phyloP scores from a whole-genome alignment of 2,888 invertebrate species.

The Protodeltote pygarga region DNA sequence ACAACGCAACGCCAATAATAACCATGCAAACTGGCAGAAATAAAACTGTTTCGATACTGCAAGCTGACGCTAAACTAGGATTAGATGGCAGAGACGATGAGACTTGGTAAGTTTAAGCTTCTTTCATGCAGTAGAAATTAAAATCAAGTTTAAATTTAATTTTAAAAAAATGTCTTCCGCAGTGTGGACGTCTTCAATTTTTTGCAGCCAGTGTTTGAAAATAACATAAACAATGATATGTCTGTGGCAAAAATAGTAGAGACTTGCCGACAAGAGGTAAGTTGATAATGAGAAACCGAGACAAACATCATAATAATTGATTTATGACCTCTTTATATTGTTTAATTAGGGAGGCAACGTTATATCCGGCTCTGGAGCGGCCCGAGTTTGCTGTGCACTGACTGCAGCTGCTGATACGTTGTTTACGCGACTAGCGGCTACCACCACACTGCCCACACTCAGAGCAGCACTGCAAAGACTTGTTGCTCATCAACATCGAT shows the following conservation, averaged over 20 bases:
- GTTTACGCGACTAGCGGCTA: conserved; percentile 95
- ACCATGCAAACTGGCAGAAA: conserved; percentile 89
- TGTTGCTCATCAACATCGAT: conserved; percentile 94
- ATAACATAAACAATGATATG: conserved; percentile 87
- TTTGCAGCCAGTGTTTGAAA: conserved; percentile 90
- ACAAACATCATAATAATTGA: not conserved
- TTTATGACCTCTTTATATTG: not conserved
- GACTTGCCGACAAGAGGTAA: conserved; percentile 85
- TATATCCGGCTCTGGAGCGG: conserved; percentile 92
- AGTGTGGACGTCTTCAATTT: conserved; percentile 96
- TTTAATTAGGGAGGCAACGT: conserved; percentile 79
- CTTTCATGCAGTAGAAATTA: not conserved
- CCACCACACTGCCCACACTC: conserved; percentile 94
- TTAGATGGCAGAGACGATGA: conserved; percentile 89
- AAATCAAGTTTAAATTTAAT: too few species aligned
- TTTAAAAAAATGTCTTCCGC: conserved; percentile 50
- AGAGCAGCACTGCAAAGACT: conserved; percentile 93
- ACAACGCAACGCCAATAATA: conserved; percentile 88
- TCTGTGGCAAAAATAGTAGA: conserved; percentile 91
- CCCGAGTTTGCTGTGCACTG: conserved; percentile 95
- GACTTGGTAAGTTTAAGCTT: conserved; percentile 88
- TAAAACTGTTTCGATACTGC: conserved; percentile 87
- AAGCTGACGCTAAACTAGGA: conserved; percentile 86
- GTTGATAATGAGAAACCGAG: not conserved
- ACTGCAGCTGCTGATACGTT: conserved; percentile 96